Base-by-base conservation (phyloP, 2,888 invertebrate species). In the Alsophila aescularia region DNA sequence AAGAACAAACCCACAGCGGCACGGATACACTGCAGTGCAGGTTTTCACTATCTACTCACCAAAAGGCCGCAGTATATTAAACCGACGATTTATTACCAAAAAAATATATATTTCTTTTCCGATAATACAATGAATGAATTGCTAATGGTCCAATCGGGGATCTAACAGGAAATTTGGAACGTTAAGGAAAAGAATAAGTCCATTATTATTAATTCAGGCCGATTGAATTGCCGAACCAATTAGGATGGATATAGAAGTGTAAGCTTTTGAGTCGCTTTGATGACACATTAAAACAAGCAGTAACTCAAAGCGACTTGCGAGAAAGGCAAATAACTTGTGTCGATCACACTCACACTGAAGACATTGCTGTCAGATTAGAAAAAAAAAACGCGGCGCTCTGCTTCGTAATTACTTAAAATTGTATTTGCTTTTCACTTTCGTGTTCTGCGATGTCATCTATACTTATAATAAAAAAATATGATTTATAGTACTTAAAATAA, bases 211-310 rank as follows among this genome's bases (percentile, higher is more conserved):
- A 43, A 54, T 54, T 42, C 34, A 34, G 32, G 9, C 27, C 31
- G 43, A 54, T 54, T 54, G 37, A 39, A 53, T 49, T 49, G 54
- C 32, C n/a, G 24, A 37, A 42, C 34, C 48, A 48, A 48, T 53
- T 47, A 35, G 16, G 41, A 15, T 29, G 32, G 52, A 16, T 39
- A 16, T 39, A n/a, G 14, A 45, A 40, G 18, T 32, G 37, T 52
- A 41, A 35, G 35, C 47, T 36, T 31, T 42, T 36, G 18, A 48
- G 37, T 15, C 42, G 29, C 32, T 47, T 52, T 52, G 31, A 52
- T 41, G 45, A 40, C 18, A 31, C 41, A 42, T 35, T 48, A 16
- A 9, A 13, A 24, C 2, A 15, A 0, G 10, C 47, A 53, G 47
- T 48, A 42, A 51, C 37, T 29, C 29, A 29, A 3, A 3, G 6